Evolutionary conservation across 1,140 invertebrate species (phyloP), one percentile per base, ranked within the genome.

Genomic region (Batillaria attramentaria): DNA sequence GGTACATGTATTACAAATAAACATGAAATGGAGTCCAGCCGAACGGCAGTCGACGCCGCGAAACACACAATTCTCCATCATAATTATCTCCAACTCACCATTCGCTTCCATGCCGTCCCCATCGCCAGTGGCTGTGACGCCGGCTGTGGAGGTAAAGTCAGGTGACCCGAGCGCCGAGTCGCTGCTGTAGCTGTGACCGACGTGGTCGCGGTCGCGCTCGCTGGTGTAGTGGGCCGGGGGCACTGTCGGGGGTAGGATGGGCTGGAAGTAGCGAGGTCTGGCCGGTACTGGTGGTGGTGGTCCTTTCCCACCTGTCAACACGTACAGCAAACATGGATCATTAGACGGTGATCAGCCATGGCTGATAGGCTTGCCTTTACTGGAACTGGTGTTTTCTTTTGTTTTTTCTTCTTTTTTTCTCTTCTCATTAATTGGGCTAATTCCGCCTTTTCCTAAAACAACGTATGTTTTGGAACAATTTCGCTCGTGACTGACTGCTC

Each of bases 111-210:
- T 72, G 35, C 68, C 74, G 3, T 80, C 46, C 20, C 62, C 68
- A 73, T 81, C 81, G 54, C 81, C 82, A 60, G 75, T 80, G 18
- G 80, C 81, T 39, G 84, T 81, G 43, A 69, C 66, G 31, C 66
- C 79, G 37, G 82, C 78, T 35, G 62, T 77, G 42, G 77, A 83
- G 57, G 79, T 80, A 60, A 84, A 70, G 46, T 85, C 84, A 75
- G 84, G 84, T 6, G 87, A 87, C n/a, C 84, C 85, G 37, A 87
- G 83, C n/a, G 85, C 86, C 6, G 86, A 86, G 75, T 87, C 86
- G 69, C 85, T 86, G 77, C 87, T 87, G 79, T 83, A 85, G 74
- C 79, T 72, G 35, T 81, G 80, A 43, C 77, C 82, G 39, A 37
- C 50, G n/a, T 79, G 65, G 80, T 75, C 76, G 74, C 87, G 86